phyloP scores from a whole-genome alignment of 2,888 invertebrate genomes.

The Neocrepidodera transversa region DNA sequence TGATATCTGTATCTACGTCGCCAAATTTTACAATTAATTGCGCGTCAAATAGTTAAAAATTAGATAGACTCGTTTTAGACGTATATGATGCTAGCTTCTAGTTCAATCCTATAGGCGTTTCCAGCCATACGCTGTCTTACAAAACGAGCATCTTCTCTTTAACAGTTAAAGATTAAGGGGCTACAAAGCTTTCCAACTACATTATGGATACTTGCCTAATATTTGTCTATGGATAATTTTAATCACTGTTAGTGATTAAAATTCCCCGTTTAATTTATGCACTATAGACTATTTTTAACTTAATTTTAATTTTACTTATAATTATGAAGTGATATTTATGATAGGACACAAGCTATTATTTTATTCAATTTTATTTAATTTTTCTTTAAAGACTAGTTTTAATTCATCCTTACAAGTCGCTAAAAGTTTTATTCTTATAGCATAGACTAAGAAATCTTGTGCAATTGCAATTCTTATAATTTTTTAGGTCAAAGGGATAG shows the following conservation, averaged over 20 bases:
- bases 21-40: no score
- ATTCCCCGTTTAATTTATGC: not conserved
- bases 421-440: conserved; percentile 20
- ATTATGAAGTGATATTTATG: conserved; percentile 23
- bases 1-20: no score
- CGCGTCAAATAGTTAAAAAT: no score
- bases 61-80: no score
- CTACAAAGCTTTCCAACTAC: no score
- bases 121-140: no score
- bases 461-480: not conserved
- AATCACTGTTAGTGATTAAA: not conserved
- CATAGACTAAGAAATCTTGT: conserved; percentile 8
- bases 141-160: no score
- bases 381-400: not conserved
- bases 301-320: conserved; percentile 23
- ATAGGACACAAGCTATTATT: conserved; percentile 10
- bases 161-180: no score
- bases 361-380: conserved; percentile 4
- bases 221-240: not conserved
- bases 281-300: conserved; percentile 23
- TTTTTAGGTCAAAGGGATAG: conserved; percentile 15
- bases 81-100: no score
- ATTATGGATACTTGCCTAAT: not conserved
- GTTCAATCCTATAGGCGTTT: no score
- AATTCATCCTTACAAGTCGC: conserved; percentile 5